These are phyloP conservation scores for Pachliopta kotzebuea DNA, from an alignment of 2,888 invertebrate species.

Conservation along the genomic window DNA sequence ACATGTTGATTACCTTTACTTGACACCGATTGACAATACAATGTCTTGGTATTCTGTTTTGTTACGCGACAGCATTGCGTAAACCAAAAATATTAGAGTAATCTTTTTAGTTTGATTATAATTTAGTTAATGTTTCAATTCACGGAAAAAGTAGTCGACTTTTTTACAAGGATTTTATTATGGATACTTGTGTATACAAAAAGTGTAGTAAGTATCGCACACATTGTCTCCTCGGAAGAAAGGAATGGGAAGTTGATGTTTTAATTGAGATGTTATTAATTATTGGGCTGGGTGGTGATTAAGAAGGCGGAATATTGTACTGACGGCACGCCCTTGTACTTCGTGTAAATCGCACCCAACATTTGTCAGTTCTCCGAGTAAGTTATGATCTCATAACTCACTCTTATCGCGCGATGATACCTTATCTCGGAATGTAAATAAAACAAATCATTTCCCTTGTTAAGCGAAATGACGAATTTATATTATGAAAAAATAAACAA, in stretches of 20 bases:
- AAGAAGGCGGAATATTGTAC: slow-evolving; percentile 69
- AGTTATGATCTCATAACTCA: slow-evolving; percentile 34
- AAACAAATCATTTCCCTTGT: slow-evolving; percentile 18
- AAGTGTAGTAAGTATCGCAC: slow-evolving; percentile 5
- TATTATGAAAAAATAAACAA: background rate
- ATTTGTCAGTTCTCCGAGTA: slow-evolving; percentile 38
- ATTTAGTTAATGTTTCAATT: slow-evolving; percentile 6
- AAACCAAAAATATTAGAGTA: background rate
- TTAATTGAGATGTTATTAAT: slow-evolving; percentile 76
- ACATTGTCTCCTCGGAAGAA: slow-evolving; percentile 50
- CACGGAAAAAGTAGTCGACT: background rate
- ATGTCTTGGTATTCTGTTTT: slow-evolving; percentile 7
- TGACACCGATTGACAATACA: slow-evolving; percentile 21
- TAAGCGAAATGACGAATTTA: slow-evolving; percentile 5
- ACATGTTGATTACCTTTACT: slow-evolving; percentile 17
- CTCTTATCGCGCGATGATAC: slow-evolving; percentile 54
- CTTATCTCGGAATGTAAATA: slow-evolving; percentile 32
- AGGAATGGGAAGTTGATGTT: slow-evolving; percentile 69
- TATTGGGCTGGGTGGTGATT: slow-evolving; percentile 67
- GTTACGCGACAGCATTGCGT: slow-evolving; percentile 10
- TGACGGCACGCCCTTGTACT: slow-evolving; percentile 59
- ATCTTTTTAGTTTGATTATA: slow-evolving; percentile 4
- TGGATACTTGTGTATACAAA: background rate
- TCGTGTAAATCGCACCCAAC: slow-evolving; percentile 46
- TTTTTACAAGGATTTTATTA: background rate